Base-by-base conservation (phyloP, 2,113 vertebrate genomes). In the Picathartes gymnocephalus region DNA sequence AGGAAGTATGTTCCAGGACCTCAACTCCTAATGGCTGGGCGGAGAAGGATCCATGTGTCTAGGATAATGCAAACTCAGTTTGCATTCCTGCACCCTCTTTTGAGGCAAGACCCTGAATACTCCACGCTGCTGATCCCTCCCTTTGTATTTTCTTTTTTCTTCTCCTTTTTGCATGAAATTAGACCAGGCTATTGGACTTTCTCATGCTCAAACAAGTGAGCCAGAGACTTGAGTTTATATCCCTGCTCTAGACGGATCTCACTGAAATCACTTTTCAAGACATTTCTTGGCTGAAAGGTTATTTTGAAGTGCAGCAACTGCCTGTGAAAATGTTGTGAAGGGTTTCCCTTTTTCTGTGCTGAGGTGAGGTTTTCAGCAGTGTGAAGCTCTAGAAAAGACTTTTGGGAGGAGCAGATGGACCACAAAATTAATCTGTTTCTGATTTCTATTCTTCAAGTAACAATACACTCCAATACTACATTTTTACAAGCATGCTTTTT, bases 71-170 rank as follows among this genome's bases (percentile, higher is more conserved):
- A 64, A 24, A 12, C 4, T 39, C 17, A 31, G 12, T 11, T 4
- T 71, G 47, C 64, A 70, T 62, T 82, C 17, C 18, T 30, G 4
- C 11, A 70, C 15, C 11, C 8, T 40, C 31, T 79, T 81, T 57
- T 1, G 2, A 42, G 33, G 47, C 31, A 86, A 42, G 11, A 50
- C 57, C 20, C 31, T 66, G 54, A 51, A 35, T 39, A 39, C 4
- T 30, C 4, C 27, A 39, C 0, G 0, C 23, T 78, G 21, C 19
- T 40, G 53, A 48, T 11, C 6, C 3, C 2, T 37, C 17, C 11
- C 10, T 54, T 45, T 42, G 11, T 5, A 3, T 54, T 62, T 66
- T 61, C 8, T 58, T 35, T 57, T 56, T 61, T 42, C 10, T 31
- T 66, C 14, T 73, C 19, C 7, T n/a, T 76, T 86, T 86, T 62